Evolutionary conservation across 2,888 invertebrate species (phyloP).

Genomic region (Papilio protenor): DNA sequence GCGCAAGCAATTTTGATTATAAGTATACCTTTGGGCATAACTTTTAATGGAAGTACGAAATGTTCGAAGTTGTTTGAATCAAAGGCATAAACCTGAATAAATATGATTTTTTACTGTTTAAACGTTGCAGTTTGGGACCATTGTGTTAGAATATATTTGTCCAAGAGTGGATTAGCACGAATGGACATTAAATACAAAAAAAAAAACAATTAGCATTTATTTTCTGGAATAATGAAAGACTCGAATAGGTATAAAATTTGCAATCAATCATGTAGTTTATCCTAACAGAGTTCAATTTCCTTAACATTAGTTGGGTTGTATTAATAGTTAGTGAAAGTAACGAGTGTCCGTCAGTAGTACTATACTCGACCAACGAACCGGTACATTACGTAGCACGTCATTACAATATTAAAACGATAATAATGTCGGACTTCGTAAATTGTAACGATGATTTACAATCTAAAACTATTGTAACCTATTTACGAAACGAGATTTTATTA

Average conservation of each 20-base stretch:
- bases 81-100: neutral
- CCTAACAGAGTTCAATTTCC: too few relatives aligned
- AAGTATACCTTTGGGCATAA: neutral
- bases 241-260: too few relatives aligned
- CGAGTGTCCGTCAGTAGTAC: constrained; percentile 47
- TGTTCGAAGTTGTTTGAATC: neutral
- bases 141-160: too few relatives aligned
- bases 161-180: too few relatives aligned
- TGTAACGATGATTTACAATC: neutral
- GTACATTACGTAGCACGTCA: constrained; percentile 42
- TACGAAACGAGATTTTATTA: neutral
- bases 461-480: neutral
- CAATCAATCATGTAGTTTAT: too few relatives aligned
- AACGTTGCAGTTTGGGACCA: too few relatives aligned
- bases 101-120: too few relatives aligned
- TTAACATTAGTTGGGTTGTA: constrained; percentile 5
- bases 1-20: neutral
- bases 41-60: neutral
- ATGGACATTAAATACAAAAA: too few relatives aligned
- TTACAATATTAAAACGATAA: neutral
- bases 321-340: constrained; percentile 60
- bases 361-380: constrained; percentile 41
- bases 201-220: too few relatives aligned
- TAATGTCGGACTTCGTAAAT: constrained; percentile 3
- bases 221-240: too few relatives aligned